Evolutionary conservation across 2,888 invertebrate genomes (phyloP).

Genomic region (Drosophila picticornis): DNA sequence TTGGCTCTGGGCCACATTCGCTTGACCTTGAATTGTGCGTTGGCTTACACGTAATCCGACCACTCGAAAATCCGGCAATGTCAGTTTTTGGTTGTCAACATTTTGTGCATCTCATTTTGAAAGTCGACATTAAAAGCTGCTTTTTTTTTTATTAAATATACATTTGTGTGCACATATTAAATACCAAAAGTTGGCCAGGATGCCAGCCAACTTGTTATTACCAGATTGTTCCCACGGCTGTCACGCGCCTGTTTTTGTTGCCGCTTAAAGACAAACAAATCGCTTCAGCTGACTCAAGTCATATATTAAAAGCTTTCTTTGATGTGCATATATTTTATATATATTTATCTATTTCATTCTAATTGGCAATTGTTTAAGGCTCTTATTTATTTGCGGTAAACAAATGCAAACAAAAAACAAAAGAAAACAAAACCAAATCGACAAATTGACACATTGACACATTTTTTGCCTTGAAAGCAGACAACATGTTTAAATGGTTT

Average conservation of each 20-base stretch:
- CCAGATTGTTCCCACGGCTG: slow-evolving; percentile 55
- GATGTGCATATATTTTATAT: slow-evolving; percentile 4
- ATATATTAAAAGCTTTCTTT: not conserved
- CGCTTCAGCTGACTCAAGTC: not conserved
- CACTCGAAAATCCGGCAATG: slow-evolving; percentile 29
- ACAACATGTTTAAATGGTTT: slow-evolving; percentile 12
- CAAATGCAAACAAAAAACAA: slow-evolving; percentile 16
- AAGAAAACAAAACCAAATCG: slow-evolving; percentile 61
- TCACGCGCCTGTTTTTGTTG: slow-evolving; percentile 29
- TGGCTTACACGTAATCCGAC: slow-evolving; percentile 30
- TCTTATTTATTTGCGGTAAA: slow-evolving; percentile 58
- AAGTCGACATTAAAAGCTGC: slow-evolving; percentile 18
- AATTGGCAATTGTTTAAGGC: slow-evolving; percentile 62
- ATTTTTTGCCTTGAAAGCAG: slow-evolving; percentile 54
- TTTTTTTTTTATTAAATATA: slow-evolving; percentile 8
- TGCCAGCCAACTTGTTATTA: slow-evolving; percentile 45
- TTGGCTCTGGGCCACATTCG: slow-evolving; percentile 32
- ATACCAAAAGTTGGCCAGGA: slow-evolving; percentile 50
- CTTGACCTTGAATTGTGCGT: slow-evolving; percentile 45
- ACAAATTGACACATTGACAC: slow-evolving; percentile 81
- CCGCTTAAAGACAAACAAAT: slow-evolving; percentile 6
- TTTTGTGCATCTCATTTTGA: slow-evolving; percentile 48
- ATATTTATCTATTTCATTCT: slow-evolving; percentile 25
- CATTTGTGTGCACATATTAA: slow-evolving; percentile 22
- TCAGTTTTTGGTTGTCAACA: slow-evolving; percentile 36